phyloP scores from a whole-genome alignment of 2,797 vertebrate genomes.

The Zalophus californianus region DNA sequence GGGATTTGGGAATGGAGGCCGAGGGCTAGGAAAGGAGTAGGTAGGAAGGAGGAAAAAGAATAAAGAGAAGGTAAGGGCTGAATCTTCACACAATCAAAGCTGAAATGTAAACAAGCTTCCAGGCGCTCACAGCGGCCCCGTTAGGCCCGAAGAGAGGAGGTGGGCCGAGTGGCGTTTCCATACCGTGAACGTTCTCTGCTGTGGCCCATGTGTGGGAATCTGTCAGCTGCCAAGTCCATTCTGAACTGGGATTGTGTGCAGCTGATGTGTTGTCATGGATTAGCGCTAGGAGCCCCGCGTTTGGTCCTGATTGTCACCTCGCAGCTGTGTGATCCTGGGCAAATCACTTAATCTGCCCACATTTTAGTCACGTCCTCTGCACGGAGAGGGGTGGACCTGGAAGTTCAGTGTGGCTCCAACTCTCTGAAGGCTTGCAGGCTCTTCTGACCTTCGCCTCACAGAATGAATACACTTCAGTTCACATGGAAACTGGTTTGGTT shows the following conservation, averaged over 20 bases:
- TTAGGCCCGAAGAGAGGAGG: not conserved
- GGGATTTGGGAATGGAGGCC: not conserved
- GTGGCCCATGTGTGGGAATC: not conserved
- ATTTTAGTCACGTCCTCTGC: not conserved
- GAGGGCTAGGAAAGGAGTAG: not conserved
- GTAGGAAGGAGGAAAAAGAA: not conserved
- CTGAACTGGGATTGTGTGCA: not conserved
- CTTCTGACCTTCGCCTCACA: not conserved
- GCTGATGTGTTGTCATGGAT: not conserved
- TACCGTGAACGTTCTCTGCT: not conserved
- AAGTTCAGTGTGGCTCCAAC: not conserved
- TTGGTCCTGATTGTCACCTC: not conserved
- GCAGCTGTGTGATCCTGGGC: slow-evolving; percentile 25
- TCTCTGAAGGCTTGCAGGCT: not conserved
- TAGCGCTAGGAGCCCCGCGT: not conserved
- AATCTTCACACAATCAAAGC: not conserved
- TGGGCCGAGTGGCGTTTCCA: not conserved
- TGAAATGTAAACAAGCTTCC: not conserved
- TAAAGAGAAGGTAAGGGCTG: not conserved
- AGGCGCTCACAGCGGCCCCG: not conserved
- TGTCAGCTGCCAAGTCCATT: not conserved
- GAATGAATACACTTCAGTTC: not conserved
- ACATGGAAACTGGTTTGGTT: not conserved
- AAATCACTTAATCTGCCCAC: not conserved
- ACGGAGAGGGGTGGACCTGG: not conserved